Percentiles rank a stretch among this genome's conserved stretches.
Conservation (phyloP, 2,113 vertebrate species). For the Oryzias melastigma region DNA sequence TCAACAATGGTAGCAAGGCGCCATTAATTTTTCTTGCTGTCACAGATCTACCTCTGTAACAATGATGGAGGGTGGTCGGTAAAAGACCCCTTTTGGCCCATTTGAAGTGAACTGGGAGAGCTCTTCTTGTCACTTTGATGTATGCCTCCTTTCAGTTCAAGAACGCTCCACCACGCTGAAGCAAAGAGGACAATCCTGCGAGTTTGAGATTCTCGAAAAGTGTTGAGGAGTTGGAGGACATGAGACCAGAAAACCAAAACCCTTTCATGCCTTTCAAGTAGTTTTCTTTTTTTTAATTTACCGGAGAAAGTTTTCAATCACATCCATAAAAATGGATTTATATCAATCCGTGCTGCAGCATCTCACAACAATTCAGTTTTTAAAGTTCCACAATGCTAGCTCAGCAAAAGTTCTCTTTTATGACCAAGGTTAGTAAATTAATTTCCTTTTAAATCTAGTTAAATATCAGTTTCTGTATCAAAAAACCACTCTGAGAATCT, state of each 20-base stretch:
- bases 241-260: constrained; percentile 1
- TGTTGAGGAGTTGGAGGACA: constrained; percentile 2
- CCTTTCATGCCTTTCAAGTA: neutral
- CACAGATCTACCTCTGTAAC: constrained; percentile 73
- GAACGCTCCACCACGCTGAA: constrained; percentile 7
- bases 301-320: constrained; percentile 27
- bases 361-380: constrained; percentile 16
- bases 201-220: neutral
- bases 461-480: constrained; percentile 33
- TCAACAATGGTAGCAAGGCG: constrained; percentile 63
- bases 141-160: neutral
- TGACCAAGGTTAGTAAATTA: constrained; percentile 16
- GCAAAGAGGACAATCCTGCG: constrained; percentile 8
- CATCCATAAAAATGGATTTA: constrained; percentile 39
- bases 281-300: constrained; percentile 5
- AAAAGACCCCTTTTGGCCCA: constrained; percentile 17
- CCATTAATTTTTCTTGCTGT: constrained; percentile 91
- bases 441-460: constrained; percentile 24
- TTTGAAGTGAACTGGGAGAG: constrained; percentile 31
- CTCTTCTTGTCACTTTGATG: constrained; percentile 30
- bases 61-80: constrained; percentile 19
- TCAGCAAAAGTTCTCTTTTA: constrained; percentile 32
- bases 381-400: constrained; percentile 27
- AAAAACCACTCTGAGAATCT: neutral
- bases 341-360: constrained; percentile 48